Conservation (phyloP, 2,113 vertebrate genomes). For the Murina feae region DNA sequence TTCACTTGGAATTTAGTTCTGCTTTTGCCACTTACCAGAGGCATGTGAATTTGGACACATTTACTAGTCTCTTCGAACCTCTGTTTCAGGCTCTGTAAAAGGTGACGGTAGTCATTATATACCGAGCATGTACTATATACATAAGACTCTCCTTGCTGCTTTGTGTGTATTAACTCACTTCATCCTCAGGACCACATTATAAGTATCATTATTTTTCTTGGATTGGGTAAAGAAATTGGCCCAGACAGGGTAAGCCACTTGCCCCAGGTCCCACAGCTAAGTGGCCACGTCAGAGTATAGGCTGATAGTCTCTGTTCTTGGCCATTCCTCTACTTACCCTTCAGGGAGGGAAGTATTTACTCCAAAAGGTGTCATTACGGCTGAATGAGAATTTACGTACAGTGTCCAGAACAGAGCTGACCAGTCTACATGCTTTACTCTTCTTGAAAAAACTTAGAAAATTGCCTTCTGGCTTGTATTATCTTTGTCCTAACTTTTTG, state of each 20-base stretch:
- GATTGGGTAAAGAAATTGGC: not conserved
- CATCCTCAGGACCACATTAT: not conserved
- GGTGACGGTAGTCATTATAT: not conserved
- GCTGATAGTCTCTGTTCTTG: not conserved
- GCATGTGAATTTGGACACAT: not conserved
- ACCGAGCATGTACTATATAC: not conserved
- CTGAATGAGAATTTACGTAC: not conserved
- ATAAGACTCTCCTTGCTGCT: not conserved
- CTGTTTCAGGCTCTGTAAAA: slow-evolving; percentile 5
- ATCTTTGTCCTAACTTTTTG: not conserved
- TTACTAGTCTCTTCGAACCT: not conserved
- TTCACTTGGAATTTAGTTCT: not conserved
- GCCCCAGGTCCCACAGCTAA: not conserved
- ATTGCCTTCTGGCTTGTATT: not conserved
- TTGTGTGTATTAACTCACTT: not conserved
- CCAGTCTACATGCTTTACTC: not conserved
- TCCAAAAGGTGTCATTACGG: not conserved
- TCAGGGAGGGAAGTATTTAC: not conserved
- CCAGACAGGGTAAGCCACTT: not conserved
- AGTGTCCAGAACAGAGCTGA: not conserved
- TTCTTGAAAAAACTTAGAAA: not conserved
- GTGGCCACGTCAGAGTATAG: not conserved
- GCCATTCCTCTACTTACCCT: not conserved
- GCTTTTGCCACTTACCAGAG: not conserved
- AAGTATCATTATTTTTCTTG: not conserved